Conservation (phyloP, 2,113 vertebrate genomes). For the Passer domesticus region DNA sequence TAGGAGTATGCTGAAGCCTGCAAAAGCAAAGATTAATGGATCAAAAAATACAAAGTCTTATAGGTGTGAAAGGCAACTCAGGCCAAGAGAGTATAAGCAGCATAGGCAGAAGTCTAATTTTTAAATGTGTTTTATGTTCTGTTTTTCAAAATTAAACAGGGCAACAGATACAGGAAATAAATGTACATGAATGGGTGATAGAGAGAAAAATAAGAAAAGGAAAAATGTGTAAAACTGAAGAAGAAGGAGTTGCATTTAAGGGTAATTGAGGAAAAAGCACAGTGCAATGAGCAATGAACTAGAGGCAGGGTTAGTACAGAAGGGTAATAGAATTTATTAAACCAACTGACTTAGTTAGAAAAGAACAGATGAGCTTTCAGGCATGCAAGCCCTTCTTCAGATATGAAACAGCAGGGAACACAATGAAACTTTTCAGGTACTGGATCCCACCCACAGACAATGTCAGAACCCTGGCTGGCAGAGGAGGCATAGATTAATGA, state of each 20-base stretch:
- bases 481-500: constrained; percentile 44
- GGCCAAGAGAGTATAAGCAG: not conserved
- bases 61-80: not conserved
- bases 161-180: not conserved
- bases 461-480: constrained; percentile 42
- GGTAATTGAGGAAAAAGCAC: not conserved
- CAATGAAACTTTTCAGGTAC: constrained; percentile 47
- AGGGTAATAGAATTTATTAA: constrained; percentile 41
- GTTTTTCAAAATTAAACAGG: not conserved
- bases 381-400: constrained; percentile 5
- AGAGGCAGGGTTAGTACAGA: not conserved
- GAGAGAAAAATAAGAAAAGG: not conserved
- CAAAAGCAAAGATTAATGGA: not conserved
- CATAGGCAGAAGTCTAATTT: not conserved
- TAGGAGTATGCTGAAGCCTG: not conserved
- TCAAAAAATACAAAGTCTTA: not conserved
- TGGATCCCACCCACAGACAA: constrained; percentile 36
- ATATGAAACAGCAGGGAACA: constrained; percentile 35
- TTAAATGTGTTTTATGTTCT: not conserved
- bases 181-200: not conserved
- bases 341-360: constrained; percentile 12
- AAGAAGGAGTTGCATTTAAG: not conserved
- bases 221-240: not conserved
- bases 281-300: not conserved
- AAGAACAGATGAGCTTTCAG: not conserved